A percentile compares a stretch with the other conserved stretches of the same genome.
Evolutionary conservation across 1,140 invertebrate species (phyloP).

Genomic region (Orius insidiosus): DNA sequence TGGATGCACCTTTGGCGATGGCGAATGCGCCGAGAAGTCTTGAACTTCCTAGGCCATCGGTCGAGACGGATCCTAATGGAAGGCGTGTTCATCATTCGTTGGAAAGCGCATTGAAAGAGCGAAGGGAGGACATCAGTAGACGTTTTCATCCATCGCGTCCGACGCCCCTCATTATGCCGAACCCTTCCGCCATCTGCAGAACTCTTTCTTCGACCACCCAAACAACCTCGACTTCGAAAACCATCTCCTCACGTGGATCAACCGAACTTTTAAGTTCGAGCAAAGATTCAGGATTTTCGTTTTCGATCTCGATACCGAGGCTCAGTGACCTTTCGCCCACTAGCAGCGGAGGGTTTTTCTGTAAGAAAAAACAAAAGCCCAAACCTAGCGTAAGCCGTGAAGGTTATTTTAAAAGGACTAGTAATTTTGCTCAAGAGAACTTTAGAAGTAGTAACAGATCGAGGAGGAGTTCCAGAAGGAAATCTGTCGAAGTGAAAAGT

Average conservation of each 20-base stretch:
- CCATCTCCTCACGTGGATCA: conserved; percentile 19
- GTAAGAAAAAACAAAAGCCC: conserved; percentile 29
- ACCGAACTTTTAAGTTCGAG: conserved; percentile 22
- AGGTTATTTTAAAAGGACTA: conserved; percentile 39
- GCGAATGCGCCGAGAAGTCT: conserved; percentile 28
- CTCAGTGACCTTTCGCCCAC: conserved; percentile 27
- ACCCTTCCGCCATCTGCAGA: conserved; percentile 27
- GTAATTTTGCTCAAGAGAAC: conserved; percentile 21
- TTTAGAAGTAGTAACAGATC: conserved; percentile 24
- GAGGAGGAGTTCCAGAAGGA: conserved; percentile 25
- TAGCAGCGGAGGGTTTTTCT: conserved; percentile 26
- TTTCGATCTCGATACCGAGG: conserved; percentile 33
- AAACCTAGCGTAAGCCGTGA: conserved; percentile 34
- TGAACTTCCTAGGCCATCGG: conserved; percentile 27
- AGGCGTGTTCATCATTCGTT: conserved; percentile 31
- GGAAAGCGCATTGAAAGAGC: conserved; percentile 36
- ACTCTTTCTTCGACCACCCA: conserved; percentile 30
- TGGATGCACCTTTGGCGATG: conserved; percentile 34
- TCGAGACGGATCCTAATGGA: conserved; percentile 16
- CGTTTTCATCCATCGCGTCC: conserved; percentile 18
- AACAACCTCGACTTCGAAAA: conserved; percentile 20
- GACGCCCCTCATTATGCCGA: conserved; percentile 17
- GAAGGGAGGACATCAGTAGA: conserved; percentile 16
- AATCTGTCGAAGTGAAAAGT: conserved; percentile 22
- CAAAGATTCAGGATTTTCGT: conserved; percentile 38